These are phyloP conservation scores for Indri indri DNA, from an alignment of 2,113 vertebrate species.

Conservation along the genomic window DNA sequence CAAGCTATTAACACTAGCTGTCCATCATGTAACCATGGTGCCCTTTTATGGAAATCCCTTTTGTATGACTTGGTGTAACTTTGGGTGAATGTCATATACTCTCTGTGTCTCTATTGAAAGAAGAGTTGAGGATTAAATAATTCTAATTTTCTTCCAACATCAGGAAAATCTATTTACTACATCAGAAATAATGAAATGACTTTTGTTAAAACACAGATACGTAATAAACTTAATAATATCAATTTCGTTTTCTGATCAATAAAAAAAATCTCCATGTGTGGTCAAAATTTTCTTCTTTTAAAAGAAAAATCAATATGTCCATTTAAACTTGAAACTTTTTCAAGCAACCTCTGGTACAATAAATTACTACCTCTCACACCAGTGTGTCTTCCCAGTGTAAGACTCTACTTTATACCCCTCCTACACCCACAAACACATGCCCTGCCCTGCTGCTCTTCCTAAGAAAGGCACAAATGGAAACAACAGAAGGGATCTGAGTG, in stretches of 20 bases:
- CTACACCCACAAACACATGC: neutral
- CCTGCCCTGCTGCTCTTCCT: neutral
- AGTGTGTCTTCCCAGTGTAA: neutral
- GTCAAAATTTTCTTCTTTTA: neutral
- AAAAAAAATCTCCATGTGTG: neutral
- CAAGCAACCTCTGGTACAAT: neutral
- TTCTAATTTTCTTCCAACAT: neutral
- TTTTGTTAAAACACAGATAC: neutral
- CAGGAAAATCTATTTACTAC: neutral
- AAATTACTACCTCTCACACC: neutral
- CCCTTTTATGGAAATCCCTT: neutral
- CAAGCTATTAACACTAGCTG: neutral
- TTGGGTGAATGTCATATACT: neutral
- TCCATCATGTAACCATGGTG: neutral
- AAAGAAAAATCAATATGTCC: neutral
- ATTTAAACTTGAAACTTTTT: neutral
- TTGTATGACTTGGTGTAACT: neutral
- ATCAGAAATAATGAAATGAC: conserved; percentile 36
- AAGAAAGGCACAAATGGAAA: neutral
- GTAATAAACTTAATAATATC: neutral
- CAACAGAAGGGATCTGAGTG: neutral
- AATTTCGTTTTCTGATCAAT: neutral
- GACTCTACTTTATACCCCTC: neutral
- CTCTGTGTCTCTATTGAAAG: neutral
- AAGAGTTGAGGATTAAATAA: neutral